These are phyloP conservation scores for Hephaestus fuliginosus DNA, from an alignment of 2,797 vertebrate genomes.

Conservation along the genomic window DNA sequence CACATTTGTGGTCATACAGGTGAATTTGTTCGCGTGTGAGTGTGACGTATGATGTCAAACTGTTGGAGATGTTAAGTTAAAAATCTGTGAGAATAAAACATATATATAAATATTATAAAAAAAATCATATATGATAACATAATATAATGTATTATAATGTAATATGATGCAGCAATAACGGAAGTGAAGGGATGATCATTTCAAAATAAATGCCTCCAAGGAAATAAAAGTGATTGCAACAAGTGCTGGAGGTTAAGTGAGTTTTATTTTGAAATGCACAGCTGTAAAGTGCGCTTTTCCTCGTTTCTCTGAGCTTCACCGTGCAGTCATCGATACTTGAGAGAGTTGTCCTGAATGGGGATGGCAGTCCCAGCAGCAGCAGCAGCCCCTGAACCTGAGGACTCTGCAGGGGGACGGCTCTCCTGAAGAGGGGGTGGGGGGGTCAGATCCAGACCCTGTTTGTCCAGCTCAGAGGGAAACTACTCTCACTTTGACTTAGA, in stretches of 20 bases:
- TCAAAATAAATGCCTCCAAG: constrained; percentile 30
- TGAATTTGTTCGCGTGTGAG: too few relatives aligned
- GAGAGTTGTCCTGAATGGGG: constrained; percentile 32
- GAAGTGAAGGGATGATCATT: background rate
- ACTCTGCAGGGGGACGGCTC: background rate
- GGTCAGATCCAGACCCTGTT: constrained; percentile 41
- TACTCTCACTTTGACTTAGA: background rate
- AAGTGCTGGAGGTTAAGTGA: accelerated
- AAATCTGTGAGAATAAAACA: too few relatives aligned
- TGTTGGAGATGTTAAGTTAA: too few relatives aligned
- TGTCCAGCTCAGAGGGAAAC: background rate
- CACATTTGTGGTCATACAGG: too few relatives aligned
- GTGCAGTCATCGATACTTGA: constrained; percentile 35
- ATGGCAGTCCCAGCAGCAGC: constrained; percentile 44
- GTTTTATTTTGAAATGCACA: constrained; percentile 39
- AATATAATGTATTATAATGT: too few relatives aligned
- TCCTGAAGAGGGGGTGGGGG: constrained; percentile 51
- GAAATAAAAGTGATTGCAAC: too few relatives aligned
- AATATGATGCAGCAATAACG: background rate
- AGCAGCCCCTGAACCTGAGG: constrained; percentile 3
- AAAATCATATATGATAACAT: too few relatives aligned
- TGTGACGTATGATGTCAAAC: too few relatives aligned
- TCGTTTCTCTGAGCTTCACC: background rate
- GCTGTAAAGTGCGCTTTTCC: accelerated
- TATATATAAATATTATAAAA: too few relatives aligned